Percentiles rank a stretch among this genome's conserved stretches.
These are phyloP conservation scores for Pseudorasbora parva DNA, from an alignment of 2,113 vertebrate species.

Conservation along the genomic window DNA sequence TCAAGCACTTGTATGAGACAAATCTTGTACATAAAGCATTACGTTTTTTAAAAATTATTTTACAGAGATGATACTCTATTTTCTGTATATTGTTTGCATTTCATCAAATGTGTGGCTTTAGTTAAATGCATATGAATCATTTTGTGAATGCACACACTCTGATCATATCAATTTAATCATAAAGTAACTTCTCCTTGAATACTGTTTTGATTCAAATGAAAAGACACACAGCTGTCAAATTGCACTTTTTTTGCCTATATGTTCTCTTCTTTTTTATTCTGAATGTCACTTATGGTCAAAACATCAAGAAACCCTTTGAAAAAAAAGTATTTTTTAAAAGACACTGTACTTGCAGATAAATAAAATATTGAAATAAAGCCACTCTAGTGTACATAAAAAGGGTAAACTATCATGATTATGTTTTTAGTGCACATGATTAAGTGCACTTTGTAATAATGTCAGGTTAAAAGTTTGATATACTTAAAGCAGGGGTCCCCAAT, in stretches of 20 bases:
- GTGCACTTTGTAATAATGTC: no score
- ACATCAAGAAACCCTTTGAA: no score
- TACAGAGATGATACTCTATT: background rate
- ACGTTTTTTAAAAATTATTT: conserved; percentile 13
- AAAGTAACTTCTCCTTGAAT: background rate
- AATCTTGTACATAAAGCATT: conserved; percentile 40
- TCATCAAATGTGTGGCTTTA: background rate
- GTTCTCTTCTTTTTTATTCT: no score
- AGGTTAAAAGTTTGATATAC: no score
- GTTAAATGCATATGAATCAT: background rate
- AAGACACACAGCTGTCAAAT: background rate
- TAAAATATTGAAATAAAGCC: no score
- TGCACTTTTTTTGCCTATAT: background rate
- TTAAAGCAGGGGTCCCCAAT: no score
- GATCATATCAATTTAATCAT: background rate
- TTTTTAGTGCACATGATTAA: no score
- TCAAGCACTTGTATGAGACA: background rate
- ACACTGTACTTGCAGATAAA: no score
- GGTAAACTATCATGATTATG: no score
- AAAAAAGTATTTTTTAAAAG: no score
- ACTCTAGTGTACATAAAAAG: no score
- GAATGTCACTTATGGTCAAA: no score
- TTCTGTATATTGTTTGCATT: background rate
- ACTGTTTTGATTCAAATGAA: background rate
- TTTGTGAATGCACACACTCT: background rate